Evolutionary conservation across 30 jellyfish, hydroid and myxozoan species (phyloP).

Genomic region (Aurelia aurita complex sp. Pacific): DNA sequence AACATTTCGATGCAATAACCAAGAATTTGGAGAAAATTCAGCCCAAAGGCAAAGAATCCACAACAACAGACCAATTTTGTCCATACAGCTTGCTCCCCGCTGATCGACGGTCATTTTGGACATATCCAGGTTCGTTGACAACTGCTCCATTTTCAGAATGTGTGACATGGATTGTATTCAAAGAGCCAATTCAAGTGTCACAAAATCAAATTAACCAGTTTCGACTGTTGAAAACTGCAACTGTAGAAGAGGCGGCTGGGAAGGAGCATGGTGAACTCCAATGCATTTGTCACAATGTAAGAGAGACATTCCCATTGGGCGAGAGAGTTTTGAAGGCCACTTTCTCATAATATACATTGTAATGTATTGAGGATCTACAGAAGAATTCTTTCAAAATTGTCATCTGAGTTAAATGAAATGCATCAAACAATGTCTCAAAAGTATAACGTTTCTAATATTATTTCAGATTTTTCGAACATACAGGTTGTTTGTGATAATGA

Average conservation of each 20-base stretch:
- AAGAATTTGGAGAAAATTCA: slow-evolving; percentile 46
- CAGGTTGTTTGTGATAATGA: no score
- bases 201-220: slow-evolving; percentile 61
- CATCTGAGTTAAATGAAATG: no score
- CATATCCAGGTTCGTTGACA: slow-evolving; percentile 96
- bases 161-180: slow-evolving; percentile 94
- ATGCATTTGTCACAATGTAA: slow-evolving; percentile 62
- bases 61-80: slow-evolving; percentile 25
- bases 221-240: slow-evolving; percentile 40
- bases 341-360: neutral
- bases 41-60: slow-evolving; percentile 26
- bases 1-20: slow-evolving; percentile 47
- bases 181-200: slow-evolving; percentile 71
- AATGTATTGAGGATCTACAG: no score
- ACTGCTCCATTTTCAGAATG: slow-evolving; percentile 95
- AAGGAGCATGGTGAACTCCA: no score
- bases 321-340: slow-evolving; percentile 66
- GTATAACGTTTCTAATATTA: no score
- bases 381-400: no score
- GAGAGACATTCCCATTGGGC: slow-evolving; percentile 76
- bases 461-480: no score
- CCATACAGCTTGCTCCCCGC: slow-evolving; percentile 85
- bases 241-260: slow-evolving; percentile 15
- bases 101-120: slow-evolving; percentile 60
- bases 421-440: no score